phyloP scores from a whole-genome alignment of 2,888 invertebrate genomes.

The Pristionchus arcanus region DNA sequence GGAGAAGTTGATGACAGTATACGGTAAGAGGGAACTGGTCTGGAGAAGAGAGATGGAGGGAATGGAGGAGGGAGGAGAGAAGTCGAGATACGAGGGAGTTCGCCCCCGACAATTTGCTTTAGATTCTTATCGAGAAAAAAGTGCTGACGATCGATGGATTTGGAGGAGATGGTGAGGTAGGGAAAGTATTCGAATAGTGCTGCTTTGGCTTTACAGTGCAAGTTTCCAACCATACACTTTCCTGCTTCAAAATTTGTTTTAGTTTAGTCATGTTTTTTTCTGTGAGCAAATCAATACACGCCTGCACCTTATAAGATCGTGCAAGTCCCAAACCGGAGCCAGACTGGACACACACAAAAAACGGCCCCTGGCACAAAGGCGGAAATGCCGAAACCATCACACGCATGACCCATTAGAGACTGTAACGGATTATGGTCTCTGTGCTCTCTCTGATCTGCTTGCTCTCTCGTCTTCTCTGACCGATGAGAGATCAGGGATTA shows the following conservation, averaged over 20 bases:
- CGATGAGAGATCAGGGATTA: neutral
- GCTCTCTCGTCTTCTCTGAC: constrained; percentile 19
- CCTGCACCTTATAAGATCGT: neutral
- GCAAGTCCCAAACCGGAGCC: neutral
- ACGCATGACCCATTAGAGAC: constrained; percentile 28
- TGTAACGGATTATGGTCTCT: constrained; percentile 37
- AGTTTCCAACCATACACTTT: no score
- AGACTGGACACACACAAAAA: constrained; percentile 32
- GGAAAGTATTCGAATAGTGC: neutral
- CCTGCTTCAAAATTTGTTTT: no score
- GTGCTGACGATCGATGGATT: neutral
- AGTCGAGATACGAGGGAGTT: constrained; percentile 12
- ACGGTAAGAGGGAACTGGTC: constrained; percentile 38
- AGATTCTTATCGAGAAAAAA: constrained; percentile 2
- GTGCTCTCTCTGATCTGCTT: neutral
- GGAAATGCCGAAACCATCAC: constrained; percentile 20
- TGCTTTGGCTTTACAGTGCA: neutral
- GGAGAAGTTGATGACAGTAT: constrained; percentile 34
- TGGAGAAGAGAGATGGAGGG: neutral
- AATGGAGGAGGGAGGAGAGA: constrained; percentile 33
- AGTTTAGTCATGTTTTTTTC: neutral
- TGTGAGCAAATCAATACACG: neutral
- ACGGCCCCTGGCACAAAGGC: neutral
- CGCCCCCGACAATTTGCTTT: constrained; percentile 37
- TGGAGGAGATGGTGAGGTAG: neutral